Evolutionary conservation across 2,797 vertebrate species (phyloP).

Genomic region (Sebastes hopkinsi): DNA sequence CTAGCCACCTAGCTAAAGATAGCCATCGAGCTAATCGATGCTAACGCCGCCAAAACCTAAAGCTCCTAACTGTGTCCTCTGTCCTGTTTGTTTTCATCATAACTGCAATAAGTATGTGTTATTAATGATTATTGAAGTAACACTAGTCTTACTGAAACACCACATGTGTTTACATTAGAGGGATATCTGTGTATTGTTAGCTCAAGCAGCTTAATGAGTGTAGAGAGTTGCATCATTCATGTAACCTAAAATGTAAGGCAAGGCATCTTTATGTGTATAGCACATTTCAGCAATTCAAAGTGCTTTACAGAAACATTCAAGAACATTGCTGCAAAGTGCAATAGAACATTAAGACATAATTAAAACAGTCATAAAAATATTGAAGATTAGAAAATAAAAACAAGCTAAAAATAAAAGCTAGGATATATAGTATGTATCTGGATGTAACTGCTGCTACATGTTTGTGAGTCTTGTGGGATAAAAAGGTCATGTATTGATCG

Average conservation of each 20-base stretch:
- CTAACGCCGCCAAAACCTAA: neutral
- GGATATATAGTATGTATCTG: too few relatives aligned
- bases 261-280: too few relatives aligned
- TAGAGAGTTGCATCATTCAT: conserved; percentile 35
- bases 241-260: neutral
- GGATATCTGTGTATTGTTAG: neutral
- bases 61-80: neutral
- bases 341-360: too few relatives aligned
- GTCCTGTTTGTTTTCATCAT: fast-evolving
- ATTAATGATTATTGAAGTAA: neutral
- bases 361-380: too few relatives aligned
- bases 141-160: neutral
- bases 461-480: too few relatives aligned
- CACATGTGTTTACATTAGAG: neutral
- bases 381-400: too few relatives aligned
- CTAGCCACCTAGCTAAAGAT: conserved; percentile 24
- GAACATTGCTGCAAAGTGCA: too few relatives aligned
- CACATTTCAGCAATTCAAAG: too few relatives aligned
- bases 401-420: too few relatives aligned
- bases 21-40: neutral
- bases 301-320: too few relatives aligned
- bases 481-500: fast-evolving
- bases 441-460: neutral
- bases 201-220: neutral
- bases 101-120: fast-evolving